Conservation (phyloP, 1,140 invertebrate species). For the Piezodorus guildinii region DNA sequence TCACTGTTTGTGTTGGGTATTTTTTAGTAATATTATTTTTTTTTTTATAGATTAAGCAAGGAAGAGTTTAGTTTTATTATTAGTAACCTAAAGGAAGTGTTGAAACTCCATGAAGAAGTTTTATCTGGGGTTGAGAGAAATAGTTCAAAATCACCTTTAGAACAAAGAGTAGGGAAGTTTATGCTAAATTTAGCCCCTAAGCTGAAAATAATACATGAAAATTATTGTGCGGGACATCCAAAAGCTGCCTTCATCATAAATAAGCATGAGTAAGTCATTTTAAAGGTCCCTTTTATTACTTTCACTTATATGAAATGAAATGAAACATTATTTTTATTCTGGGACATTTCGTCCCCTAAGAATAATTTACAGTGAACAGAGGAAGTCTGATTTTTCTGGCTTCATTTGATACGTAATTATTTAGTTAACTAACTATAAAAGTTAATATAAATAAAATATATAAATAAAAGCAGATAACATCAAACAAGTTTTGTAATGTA, state of each 20-base stretch:
- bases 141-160: constrained; percentile 48
- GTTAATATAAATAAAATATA: too few relatives aligned
- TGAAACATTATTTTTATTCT: too few relatives aligned
- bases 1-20: too few relatives aligned
- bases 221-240: constrained; percentile 86
- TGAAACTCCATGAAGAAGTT: constrained; percentile 70
- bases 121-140: constrained; percentile 65
- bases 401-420: too few relatives aligned
- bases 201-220: constrained; percentile 73
- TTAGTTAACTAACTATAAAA: too few relatives aligned
- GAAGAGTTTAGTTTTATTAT: constrained; percentile 77
- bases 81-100: constrained; percentile 78
- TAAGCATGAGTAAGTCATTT: constrained; percentile 62
- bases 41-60: constrained; percentile 58
- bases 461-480: too few relatives aligned
- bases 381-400: too few relatives aligned
- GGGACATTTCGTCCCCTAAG: too few relatives aligned
- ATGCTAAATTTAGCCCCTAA: constrained; percentile 78
- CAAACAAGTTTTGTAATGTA: too few relatives aligned
- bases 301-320: too few relatives aligned
- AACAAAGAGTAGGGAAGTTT: constrained; percentile 80
- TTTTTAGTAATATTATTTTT: constrained; percentile 3
- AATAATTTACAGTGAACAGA: too few relatives aligned
- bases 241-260: constrained; percentile 83
- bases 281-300: background rate